Base-by-base conservation (phyloP, 2,113 vertebrate species). In the Daboia siamensis region DNA sequence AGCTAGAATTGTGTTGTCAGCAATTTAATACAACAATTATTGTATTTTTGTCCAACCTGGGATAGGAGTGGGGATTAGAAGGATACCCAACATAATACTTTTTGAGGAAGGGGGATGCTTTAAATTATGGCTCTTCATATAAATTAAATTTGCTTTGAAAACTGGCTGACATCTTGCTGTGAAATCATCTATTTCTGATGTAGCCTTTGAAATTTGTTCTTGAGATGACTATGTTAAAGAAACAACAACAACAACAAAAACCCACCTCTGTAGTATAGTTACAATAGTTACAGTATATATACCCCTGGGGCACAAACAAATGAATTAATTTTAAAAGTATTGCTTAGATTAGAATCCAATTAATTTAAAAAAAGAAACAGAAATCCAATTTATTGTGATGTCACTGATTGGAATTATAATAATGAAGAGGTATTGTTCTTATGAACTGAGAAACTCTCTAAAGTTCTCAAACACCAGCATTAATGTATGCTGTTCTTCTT, bases 381-480 rank as follows among this genome's bases (percentile, higher is more conserved):
- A 80, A 80, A 52, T n/a, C 51, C 2, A 48, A 52, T 44, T 24
- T 87, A 33, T 59, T 86, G 9, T 80, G 94, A 7, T 1, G 20
- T 44, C 54, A 2, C 24, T 46, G 26, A 93, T 93, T 69, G 93
- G 39, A 94, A 93, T 87, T 80, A 88, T 93, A 93, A 69, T 69
- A 93, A 52, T 2, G 15, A 7, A 46, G 2, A 86, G 80, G 17
- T 46, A 87, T 1, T 93, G 26, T 55, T 52, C 48, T 74, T 21
- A 3, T 39, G 15, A 0, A 0, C 55, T 48, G 90, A 59, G 56
- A 89, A 9, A 21, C 4, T 26, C 51, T 87, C 29, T 87, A 29
- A 51, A 87, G 24, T 87, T 87, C 29, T 29, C 86, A 87, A 87
- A 15, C 33, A 29, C 48, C 13, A 87, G 86, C 51, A 54, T 46